Percentiles rank a stretch among this genome's conserved stretches.
Conservation (phyloP, 2,888 invertebrate species). For the Eristalis intricaria region DNA sequence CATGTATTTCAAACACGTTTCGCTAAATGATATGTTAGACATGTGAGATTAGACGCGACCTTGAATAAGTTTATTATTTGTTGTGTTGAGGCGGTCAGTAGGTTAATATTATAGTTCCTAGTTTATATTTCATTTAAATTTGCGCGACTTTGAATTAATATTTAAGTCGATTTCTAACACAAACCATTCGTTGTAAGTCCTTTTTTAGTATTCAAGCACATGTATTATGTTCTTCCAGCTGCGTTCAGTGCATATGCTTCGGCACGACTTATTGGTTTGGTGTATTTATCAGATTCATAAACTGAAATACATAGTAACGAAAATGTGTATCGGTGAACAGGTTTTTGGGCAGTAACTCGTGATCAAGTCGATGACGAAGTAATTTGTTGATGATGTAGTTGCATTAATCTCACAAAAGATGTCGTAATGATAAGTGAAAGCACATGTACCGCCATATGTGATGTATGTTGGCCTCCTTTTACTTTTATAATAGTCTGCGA, state of each 20-base stretch:
- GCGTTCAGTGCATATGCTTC: neutral
- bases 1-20: slow-evolving; percentile 44
- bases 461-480: neutral
- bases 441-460: slow-evolving; percentile 15
- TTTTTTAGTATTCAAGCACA: neutral
- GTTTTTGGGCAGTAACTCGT: slow-evolving; percentile 21
- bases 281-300: neutral
- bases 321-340: neutral
- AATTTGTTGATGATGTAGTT: neutral
- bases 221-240: neutral
- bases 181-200: neutral
- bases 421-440: neutral
- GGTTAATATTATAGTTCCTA: slow-evolving; percentile 21
- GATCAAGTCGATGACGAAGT: slow-evolving; percentile 15
- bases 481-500: neutral
- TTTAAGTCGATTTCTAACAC: too few species aligned
- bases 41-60: slow-evolving; percentile 46
- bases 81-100: slow-evolving; percentile 20
- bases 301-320: neutral
- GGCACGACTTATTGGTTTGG: neutral
- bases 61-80: slow-evolving; percentile 38
- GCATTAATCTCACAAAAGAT: neutral
- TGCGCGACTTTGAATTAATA: too few species aligned
- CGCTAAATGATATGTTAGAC: slow-evolving; percentile 8
- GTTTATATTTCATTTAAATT: slow-evolving; percentile 13